Base-by-base conservation (phyloP, 2,113 vertebrate species). In the Formicarius rufipectus region DNA sequence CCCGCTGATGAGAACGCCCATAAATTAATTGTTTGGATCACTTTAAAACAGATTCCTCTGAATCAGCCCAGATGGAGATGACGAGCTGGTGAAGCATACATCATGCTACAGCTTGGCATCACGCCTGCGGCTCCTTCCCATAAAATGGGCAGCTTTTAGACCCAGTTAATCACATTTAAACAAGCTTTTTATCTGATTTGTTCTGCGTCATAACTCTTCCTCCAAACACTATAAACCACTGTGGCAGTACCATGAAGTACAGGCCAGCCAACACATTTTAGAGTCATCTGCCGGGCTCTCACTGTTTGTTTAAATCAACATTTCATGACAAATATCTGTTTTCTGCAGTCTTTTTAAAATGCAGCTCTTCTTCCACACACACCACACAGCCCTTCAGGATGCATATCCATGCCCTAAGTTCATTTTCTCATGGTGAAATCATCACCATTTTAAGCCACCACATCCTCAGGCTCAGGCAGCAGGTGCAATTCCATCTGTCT, bases 161-260 rank as follows among this genome's bases (percentile, higher is more conserved):
- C 73, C 74, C 73, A 11, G 95, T 95, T 93, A 89, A 85, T 93
- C 68, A 53, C 91, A 90, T 76, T 95, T 78, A 88, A 95, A 92
- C 64, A 85, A 90, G 84, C 66, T 94, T 97, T 96, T 91, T 91
- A 95, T 94, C 90, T 95, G 88, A 87, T 96, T 96, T 87, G 87
- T 96, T 96, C 81, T 96, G 94, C 87, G 27, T 95, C 92, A 92
- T 93, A 95, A 88, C 53, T 89, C 92, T 91, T 63, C 74, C 50
- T 93, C 77, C 87, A 80, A 94, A 89, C 64, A 35, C 83, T 68
- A 81, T 72, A 95, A 95, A 95, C 90, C 25, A 7, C 84, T 83
- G 81, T 77, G 91, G 95, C 91, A 91, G 77, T 45, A 42, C 62
- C 84, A 73, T 1, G 10, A 69, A 82, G 69, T 16, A 30, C 23